Evolutionary conservation across 1,140 invertebrate species (phyloP).

Genomic region (Drosophila serrata): DNA sequence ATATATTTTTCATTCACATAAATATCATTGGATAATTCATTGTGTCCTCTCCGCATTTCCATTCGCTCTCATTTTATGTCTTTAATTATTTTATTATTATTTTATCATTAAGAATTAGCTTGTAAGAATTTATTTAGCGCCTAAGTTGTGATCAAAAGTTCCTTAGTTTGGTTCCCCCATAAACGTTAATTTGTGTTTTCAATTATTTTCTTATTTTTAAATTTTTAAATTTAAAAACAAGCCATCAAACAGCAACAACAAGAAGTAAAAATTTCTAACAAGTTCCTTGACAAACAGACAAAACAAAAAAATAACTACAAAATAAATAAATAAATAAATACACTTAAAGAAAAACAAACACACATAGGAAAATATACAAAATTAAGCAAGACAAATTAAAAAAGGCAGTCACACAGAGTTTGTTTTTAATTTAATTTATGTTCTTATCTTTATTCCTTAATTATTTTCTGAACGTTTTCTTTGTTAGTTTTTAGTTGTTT

Average conservation of each 20-base stretch:
- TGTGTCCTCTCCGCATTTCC: conserved; percentile 44
- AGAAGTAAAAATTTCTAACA: conserved; percentile 67
- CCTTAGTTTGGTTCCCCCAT: conserved; percentile 79
- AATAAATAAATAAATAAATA: conserved; percentile 30
- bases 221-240: conserved; percentile 50
- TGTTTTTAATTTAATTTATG: conserved; percentile 17
- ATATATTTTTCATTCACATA: conserved; percentile 30
- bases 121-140: conserved; percentile 56
- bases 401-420: conserved; percentile 33
- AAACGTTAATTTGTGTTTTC: conserved; percentile 58
- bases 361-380: conserved; percentile 74
- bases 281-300: conserved; percentile 72
- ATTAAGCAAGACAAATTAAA: conserved; percentile 31
- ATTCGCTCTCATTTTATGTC: conserved; percentile 32
- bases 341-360: conserved; percentile 6
- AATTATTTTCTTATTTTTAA: conserved; percentile 70
- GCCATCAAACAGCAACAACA: conserved; percentile 75
- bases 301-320: conserved; percentile 38
- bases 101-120: conserved; percentile 51
- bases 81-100: conserved; percentile 21
- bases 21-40: conserved; percentile 43
- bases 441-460: conserved; percentile 5
- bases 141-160: conserved; percentile 84
- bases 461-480: conserved; percentile 44
- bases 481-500: conserved; percentile 15